phyloP scores from a whole-genome alignment of 2,113 vertebrate genomes.

The Trematocara stigmaticum region DNA sequence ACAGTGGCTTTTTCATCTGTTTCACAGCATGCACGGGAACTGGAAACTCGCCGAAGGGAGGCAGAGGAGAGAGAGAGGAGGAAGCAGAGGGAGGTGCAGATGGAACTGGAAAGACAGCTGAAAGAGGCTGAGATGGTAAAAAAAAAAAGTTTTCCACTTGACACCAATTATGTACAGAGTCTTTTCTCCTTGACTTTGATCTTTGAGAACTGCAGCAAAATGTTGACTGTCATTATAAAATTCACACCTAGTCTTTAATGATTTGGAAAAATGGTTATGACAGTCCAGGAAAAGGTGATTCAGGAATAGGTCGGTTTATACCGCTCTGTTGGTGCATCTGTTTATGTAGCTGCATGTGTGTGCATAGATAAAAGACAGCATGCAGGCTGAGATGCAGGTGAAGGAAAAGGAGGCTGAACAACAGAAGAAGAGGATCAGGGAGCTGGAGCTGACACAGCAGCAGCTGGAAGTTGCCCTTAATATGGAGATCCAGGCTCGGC shows the following conservation, averaged over 20 bases:
- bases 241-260: not conserved
- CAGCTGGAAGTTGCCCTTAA: slow-evolving; percentile 70
- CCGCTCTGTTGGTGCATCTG: not conserved
- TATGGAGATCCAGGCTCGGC: slow-evolving; percentile 70
- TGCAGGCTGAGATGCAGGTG: slow-evolving; percentile 67
- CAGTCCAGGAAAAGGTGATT: slow-evolving; percentile 25
- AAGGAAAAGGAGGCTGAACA: slow-evolving; percentile 65
- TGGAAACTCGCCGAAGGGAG: slow-evolving; percentile 60
- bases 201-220: not conserved
- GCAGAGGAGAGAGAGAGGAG: slow-evolving; percentile 63
- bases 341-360: not conserved
- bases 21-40: slow-evolving; percentile 66
- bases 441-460: slow-evolving; percentile 71
- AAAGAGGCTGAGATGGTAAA: slow-evolving; percentile 71
- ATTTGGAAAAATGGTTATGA: not conserved
- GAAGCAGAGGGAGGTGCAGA: slow-evolving; percentile 68
- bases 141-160: not conserved
- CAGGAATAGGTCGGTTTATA: slow-evolving; percentile 16
- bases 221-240: slow-evolving; percentile 18
- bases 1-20: not conserved
- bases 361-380: slow-evolving; percentile 67
- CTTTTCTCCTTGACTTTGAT: not conserved
- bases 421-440: slow-evolving; percentile 69
- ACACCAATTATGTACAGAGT: not conserved
- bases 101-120: slow-evolving; percentile 71